A percentile compares a stretch with the other conserved stretches of the same genome.
Conservation (phyloP, 1,140 invertebrate genomes). For the Triops cancriformis region DNA sequence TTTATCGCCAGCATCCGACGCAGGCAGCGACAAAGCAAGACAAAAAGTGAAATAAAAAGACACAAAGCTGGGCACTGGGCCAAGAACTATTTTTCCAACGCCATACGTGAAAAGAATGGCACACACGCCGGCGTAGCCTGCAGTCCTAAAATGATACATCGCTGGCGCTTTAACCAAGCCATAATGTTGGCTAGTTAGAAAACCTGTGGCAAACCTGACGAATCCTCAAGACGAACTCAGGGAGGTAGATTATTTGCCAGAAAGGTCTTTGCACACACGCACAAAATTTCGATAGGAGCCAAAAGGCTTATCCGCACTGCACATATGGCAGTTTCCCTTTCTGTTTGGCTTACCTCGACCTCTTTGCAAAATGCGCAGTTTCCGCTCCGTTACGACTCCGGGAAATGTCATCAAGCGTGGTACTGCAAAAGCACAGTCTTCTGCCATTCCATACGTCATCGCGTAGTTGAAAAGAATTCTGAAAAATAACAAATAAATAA, state of each 20-base stretch:
- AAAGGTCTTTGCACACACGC: background rate
- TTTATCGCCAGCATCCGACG: no score
- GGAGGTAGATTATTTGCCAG: background rate
- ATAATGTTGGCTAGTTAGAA: background rate
- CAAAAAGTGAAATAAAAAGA: no score
- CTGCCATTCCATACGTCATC: no score
- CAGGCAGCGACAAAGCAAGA: no score
- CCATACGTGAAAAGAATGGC: conserved; percentile 1
- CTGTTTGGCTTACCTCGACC: background rate
- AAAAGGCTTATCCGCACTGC: background rate
- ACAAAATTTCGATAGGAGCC: background rate
- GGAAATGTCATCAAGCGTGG: background rate
- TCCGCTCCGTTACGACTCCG: background rate
- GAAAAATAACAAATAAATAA: no score
- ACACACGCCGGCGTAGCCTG: background rate
- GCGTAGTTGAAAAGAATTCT: no score
- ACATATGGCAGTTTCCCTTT: background rate
- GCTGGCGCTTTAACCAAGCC: background rate
- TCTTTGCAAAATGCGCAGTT: background rate
- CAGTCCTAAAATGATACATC: background rate
- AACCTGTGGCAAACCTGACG: background rate
- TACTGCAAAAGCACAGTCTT: background rate
- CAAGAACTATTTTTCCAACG: background rate
- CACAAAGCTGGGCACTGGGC: background rate
- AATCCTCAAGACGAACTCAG: background rate